A percentile compares a stretch with the other conserved stretches of the same genome.
phyloP scores from a whole-genome alignment of 2,888 invertebrate species.

The Tanytarsus gracilentus region DNA sequence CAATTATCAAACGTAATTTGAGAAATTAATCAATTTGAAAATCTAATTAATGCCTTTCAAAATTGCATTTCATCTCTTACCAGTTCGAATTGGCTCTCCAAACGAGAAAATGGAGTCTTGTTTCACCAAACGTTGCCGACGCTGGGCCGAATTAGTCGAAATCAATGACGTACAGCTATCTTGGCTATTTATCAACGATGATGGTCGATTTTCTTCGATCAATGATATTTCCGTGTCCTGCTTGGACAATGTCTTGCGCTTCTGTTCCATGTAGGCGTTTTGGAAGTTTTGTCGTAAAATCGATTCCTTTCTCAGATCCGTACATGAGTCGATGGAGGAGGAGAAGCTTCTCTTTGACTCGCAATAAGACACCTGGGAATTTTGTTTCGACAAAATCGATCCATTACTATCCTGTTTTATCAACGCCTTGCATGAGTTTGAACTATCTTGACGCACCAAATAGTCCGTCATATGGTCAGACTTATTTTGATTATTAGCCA shows the following conservation, averaged over 20 bases:
- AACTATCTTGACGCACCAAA: constrained; percentile 35
- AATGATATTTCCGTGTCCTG: constrained; percentile 36
- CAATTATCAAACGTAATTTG: neutral
- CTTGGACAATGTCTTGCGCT: constrained; percentile 36
- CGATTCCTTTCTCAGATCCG: constrained; percentile 35
- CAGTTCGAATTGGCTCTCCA: constrained; percentile 30
- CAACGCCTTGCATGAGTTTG: constrained; percentile 40
- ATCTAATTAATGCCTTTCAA: too few species aligned
- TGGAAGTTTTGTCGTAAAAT: constrained; percentile 38
- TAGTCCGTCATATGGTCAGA: constrained; percentile 22
- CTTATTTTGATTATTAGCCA: constrained; percentile 19
- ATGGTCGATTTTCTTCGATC: constrained; percentile 33
- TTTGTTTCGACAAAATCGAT: constrained; percentile 42
- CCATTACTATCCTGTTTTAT: constrained; percentile 43
- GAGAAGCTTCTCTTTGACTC: constrained; percentile 38
- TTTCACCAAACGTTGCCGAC: constrained; percentile 42
- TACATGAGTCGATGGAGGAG: constrained; percentile 32
- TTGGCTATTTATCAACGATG: constrained; percentile 32
- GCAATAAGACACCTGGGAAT: constrained; percentile 43
- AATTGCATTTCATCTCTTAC: constrained; percentile 1
- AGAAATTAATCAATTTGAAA: neutral
- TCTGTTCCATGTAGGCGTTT: constrained; percentile 37
- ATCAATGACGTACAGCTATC: constrained; percentile 36
- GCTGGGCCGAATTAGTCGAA: constrained; percentile 34
- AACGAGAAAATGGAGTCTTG: constrained; percentile 44